Percentiles rank a stretch among this genome's conserved stretches.
Conservation (phyloP, 2,113 vertebrate species). For the Elaphurus davidianus region DNA sequence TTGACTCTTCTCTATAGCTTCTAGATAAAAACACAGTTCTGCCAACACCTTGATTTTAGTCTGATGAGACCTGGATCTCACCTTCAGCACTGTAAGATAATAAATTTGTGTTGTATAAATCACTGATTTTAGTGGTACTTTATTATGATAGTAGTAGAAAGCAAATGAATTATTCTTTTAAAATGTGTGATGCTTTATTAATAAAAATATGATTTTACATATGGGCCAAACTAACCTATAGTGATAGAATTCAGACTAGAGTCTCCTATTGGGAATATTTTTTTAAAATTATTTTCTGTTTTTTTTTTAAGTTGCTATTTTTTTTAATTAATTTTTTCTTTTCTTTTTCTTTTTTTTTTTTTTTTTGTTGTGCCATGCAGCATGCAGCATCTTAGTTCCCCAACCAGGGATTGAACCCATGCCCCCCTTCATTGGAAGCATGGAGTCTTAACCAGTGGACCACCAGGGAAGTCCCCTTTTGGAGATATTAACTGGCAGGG, state of each 20-base stretch:
- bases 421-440: not conserved
- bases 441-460: not conserved
- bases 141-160: not conserved
- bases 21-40: not conserved
- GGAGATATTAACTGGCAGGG: not conserved
- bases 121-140: not conserved
- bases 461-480: not conserved
- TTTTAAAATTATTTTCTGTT: fast-evolving
- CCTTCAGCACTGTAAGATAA: not conserved
- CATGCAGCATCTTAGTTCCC: not conserved
- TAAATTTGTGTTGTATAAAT: not conserved
- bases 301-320: not conserved
- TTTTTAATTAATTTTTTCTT: not conserved
- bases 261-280: not conserved
- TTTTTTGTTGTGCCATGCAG: not conserved
- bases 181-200: not conserved
- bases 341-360: not conserved
- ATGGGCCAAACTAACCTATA: not conserved
- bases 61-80: not conserved
- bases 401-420: not conserved
- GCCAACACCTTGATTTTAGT: not conserved
- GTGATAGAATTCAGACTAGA: not conserved
- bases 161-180: not conserved
- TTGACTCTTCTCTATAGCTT: not conserved
- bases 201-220: not conserved